Conservation (phyloP, 2,888 invertebrate species). For the Polyommatus icarus region DNA sequence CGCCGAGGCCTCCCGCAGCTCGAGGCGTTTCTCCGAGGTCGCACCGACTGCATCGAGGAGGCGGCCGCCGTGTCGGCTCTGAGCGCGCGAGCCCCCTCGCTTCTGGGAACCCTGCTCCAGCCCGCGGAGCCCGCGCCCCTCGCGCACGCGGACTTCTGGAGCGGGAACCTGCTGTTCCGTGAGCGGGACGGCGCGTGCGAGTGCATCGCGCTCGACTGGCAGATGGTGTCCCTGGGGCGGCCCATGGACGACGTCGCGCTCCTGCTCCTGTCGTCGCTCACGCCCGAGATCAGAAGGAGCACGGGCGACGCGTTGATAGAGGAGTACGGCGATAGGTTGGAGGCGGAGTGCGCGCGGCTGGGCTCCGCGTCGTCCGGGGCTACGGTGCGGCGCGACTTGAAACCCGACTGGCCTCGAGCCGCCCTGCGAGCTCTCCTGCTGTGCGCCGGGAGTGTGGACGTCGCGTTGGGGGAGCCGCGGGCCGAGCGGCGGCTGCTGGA, state of each 20-base stretch:
- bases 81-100: slow-evolving; percentile 84
- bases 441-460: slow-evolving; percentile 90
- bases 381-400: slow-evolving; percentile 73
- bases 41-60: slow-evolving; percentile 82
- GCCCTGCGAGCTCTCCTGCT: slow-evolving; percentile 87
- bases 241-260: slow-evolving; percentile 90
- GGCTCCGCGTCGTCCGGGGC: slow-evolving; percentile 81
- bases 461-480: slow-evolving; percentile 87
- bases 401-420: slow-evolving; percentile 83
- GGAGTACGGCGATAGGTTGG: slow-evolving; percentile 84
- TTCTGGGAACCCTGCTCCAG: slow-evolving; percentile 85
- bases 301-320: slow-evolving; percentile 84
- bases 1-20: slow-evolving; percentile 88
- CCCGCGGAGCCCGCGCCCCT: slow-evolving; percentile 88
- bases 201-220: slow-evolving; percentile 90
- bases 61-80: slow-evolving; percentile 83
- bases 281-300: slow-evolving; percentile 84
- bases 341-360: slow-evolving; percentile 80
- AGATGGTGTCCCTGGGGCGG: slow-evolving; percentile 89
- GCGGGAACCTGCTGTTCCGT: slow-evolving; percentile 87
- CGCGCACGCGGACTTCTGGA: slow-evolving; percentile 92
- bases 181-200: slow-evolving; percentile 75
- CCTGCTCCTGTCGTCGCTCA: slow-evolving; percentile 85
- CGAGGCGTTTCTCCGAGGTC: slow-evolving; percentile 84
- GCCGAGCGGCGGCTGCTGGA: slow-evolving; percentile 88